Evolutionary conservation across 2,797 vertebrate genomes (phyloP).

Genomic region (Moxostoma hubbsi): DNA sequence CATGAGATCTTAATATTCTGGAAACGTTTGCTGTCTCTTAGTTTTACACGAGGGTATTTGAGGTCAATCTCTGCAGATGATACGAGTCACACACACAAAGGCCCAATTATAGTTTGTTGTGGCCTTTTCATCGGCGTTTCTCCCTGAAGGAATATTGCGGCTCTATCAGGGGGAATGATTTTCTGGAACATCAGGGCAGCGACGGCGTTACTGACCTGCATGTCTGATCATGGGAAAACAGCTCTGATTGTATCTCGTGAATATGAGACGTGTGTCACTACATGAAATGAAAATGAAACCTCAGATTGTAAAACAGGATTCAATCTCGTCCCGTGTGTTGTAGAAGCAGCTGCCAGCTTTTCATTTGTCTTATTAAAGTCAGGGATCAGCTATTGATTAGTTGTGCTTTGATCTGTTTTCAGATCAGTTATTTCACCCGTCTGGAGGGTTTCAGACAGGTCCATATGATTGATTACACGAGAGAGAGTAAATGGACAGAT

Average conservation of each 20-base stretch:
- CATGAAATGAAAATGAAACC: no score
- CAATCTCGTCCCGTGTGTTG: constrained; percentile 60
- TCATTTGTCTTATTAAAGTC: constrained; percentile 63
- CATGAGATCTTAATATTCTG: no score
- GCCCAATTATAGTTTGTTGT: background rate
- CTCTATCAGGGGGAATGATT: constrained; percentile 29
- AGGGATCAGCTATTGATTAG: constrained; percentile 66
- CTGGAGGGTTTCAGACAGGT: constrained; percentile 17
- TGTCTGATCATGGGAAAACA: background rate
- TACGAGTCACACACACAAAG: no score
- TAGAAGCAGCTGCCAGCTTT: constrained; percentile 53
- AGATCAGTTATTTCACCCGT: constrained; percentile 59
- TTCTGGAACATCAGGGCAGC: background rate
- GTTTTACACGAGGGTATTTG: no score
- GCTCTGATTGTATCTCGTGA: no score
- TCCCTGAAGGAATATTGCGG: background rate
- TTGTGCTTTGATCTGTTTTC: constrained; percentile 59
- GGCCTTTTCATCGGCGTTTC: background rate
- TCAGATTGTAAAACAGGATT: no score
- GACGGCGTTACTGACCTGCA: constrained; percentile 11
- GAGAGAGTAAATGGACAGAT: background rate
- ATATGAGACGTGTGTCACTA: background rate
- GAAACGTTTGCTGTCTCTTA: no score
- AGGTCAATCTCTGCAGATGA: no score
- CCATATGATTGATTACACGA: constrained; percentile 38